Evolutionary conservation across 2,888 invertebrate species (phyloP), one percentile per base, ranked within the genome.

Genomic region (Drosophila histrio): DNA sequence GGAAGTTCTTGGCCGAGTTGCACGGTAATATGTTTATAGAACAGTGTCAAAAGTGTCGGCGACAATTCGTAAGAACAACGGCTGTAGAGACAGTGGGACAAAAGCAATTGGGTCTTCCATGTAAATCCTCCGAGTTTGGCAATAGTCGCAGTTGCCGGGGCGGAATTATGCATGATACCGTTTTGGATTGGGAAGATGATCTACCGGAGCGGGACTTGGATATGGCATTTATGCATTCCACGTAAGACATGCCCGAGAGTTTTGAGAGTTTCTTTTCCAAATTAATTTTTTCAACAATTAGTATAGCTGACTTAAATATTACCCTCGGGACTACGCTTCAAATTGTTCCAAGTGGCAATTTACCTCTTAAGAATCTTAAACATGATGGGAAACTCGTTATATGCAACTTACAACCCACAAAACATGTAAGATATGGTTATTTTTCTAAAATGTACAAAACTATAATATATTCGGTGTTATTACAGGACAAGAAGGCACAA

Each of bases 1-100:
- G 98, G 64, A 94, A 95, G 80, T 93, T 95, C 89, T 92, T 99
- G 67, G 95, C 98, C 8, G 99, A 99, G 92, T 93, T 99, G 44
- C 99, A 99, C 93, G 99, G 99, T 1, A 99, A 99, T 91, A 98
- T 99, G 96, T 99, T 98, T 92, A 94, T 97, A 28, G 98, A 98
- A 91, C 96, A 98, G 90, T 99, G 99, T 91, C 83, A 83, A 89
- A 94, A 95, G 80, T 99, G 99, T 92, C 95, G 96, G 91, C 95
- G 97, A 70, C 96, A 97, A 91, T 98, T 96, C 92, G 94, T 97
- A 21, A 93, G 97, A 38, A 93, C 93, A 53, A 92, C 93, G 38
- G 95, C 97, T 3, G 95, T 96, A 0, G 94, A 95, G 72, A 96
- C 97, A 22, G 97, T 98, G 1, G 97, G 97, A 0, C 94, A 95